These are phyloP conservation scores for Passerculus sandwichensis DNA, from an alignment of 2,797 vertebrate genomes.

Conservation along the genomic window DNA sequence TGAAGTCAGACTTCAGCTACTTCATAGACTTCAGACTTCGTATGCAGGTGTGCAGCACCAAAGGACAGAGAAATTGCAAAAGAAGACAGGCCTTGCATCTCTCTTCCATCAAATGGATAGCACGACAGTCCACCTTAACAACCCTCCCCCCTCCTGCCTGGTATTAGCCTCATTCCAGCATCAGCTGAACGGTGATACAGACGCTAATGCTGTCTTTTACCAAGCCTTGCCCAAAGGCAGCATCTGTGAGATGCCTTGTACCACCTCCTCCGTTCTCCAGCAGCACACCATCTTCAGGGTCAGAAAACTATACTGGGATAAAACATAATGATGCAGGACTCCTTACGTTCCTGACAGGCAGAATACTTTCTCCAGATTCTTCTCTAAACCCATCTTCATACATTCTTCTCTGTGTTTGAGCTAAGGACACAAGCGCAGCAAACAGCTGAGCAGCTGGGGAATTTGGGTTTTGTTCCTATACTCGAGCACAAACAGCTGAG, in stretches of 20 bases:
- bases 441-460: conserved; percentile 67
- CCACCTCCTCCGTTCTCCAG: neutral
- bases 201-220: neutral
- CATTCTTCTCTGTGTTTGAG: neutral
- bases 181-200: neutral
- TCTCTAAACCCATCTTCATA: neutral
- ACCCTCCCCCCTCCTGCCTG: conserved; percentile 29
- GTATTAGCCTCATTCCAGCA: conserved; percentile 55
- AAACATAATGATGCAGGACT: neutral
- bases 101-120: neutral
- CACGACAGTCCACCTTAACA: conserved; percentile 41
- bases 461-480: neutral
- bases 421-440: neutral
- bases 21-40: neutral
- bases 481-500: conserved; percentile 27
- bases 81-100: neutral
- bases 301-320: neutral
- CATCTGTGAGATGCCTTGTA: neutral
- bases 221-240: neutral
- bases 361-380: neutral
- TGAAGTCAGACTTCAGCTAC: neutral
- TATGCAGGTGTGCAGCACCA: neutral
- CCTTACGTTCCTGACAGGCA: neutral
- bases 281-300: neutral
- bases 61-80: neutral